Conservation (phyloP, 2,113 vertebrate species). For the Melanocharis versteri region DNA sequence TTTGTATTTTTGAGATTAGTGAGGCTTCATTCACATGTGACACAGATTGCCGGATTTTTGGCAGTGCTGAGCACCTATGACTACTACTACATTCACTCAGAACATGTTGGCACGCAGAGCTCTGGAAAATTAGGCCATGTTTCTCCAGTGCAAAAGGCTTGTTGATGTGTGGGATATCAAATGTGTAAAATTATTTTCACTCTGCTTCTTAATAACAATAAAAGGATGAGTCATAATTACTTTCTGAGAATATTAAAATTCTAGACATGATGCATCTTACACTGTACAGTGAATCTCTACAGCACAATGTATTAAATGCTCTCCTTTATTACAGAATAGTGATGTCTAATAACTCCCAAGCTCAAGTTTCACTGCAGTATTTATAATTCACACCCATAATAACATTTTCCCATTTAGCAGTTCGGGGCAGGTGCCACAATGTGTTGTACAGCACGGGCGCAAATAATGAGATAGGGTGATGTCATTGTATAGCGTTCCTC, state of each 20-base stretch:
- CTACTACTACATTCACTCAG: background rate
- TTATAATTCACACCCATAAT: constrained; percentile 63
- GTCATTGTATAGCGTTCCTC: constrained; percentile 21
- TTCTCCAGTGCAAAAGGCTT: constrained; percentile 39
- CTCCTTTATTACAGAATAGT: constrained; percentile 43
- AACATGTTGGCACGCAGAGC: background rate
- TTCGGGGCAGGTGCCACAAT: constrained; percentile 34
- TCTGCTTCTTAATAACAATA: constrained; percentile 48
- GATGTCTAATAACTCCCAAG: constrained; percentile 41
- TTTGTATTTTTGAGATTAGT: constrained; percentile 3
- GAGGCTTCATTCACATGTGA: constrained; percentile 8
- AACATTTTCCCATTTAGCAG: constrained; percentile 54
- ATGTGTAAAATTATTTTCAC: constrained; percentile 56
- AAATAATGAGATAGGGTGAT: constrained; percentile 59
- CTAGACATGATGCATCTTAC: constrained; percentile 13
- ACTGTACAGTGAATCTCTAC: background rate
- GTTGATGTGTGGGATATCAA: constrained; percentile 30
- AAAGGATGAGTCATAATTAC: constrained; percentile 53
- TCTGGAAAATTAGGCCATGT: constrained; percentile 48
- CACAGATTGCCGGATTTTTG: background rate
- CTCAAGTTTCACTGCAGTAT: constrained; percentile 34
- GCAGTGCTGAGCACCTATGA: background rate
- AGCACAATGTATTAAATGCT: constrained; percentile 41
- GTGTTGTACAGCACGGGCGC: constrained; percentile 20
- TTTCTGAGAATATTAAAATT: constrained; percentile 50